Evolutionary conservation across 1,140 invertebrate species (phyloP).

Genomic region (Acromyrmex charruanus): DNA sequence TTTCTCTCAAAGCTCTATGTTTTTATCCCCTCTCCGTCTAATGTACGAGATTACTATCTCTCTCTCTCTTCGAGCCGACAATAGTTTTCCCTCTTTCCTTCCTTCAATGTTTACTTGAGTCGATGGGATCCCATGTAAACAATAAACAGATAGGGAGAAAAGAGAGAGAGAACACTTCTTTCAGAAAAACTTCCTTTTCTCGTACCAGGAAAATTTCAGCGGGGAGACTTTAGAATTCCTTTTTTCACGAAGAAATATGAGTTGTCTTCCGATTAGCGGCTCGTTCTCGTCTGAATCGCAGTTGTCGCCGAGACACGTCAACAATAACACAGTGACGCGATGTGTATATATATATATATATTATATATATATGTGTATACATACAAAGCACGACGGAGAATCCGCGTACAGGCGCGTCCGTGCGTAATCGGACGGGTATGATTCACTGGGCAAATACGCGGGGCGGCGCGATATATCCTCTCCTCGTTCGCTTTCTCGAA

Average conservation of each 20-base stretch:
- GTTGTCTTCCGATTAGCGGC: constrained; percentile 20
- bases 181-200: background rate
- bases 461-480: constrained; percentile 57
- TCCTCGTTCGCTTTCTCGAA: constrained; percentile 50
- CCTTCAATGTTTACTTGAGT: constrained; percentile 38
- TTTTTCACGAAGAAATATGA: background rate
- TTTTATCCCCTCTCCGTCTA: background rate
- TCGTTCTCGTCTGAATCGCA: background rate
- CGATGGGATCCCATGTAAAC: background rate
- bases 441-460: constrained; percentile 76
- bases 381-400: background rate
- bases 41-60: background rate
- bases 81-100: constrained; percentile 22
- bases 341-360: no score
- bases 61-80: background rate
- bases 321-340: constrained; percentile 31
- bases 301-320: constrained; percentile 38
- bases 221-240: background rate
- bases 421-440: constrained; percentile 70
- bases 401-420: constrained; percentile 54
- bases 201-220: background rate
- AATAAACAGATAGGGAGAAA: background rate
- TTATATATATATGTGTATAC: no score
- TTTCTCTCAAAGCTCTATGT: background rate
- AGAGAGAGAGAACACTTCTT: background rate